Base-by-base conservation (phyloP, 2,797 vertebrate genomes). In the Taenioides sp. region DNA sequence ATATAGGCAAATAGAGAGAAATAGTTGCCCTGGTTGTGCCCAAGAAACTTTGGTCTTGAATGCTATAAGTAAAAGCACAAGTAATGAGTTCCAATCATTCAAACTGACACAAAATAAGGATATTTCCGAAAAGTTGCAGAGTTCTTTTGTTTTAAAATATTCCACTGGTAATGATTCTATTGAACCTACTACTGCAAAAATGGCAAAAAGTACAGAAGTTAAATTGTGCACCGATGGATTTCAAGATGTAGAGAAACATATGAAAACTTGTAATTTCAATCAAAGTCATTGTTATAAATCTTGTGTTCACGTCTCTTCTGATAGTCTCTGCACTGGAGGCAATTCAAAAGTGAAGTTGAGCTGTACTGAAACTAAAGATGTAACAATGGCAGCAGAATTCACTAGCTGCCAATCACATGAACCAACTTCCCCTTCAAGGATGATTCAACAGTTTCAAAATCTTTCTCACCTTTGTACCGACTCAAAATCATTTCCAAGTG, bases 41-140 rank as follows among this genome's bases (percentile, higher is more conserved):
- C 25, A 27, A 60, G 25, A 60, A 6, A 60, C 1, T 2, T 7
- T 28, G 57, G 57, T 16, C 2, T 61, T 37, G 50, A 50, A 50
- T 28, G 3, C 9, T 9, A 7, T 22, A 50, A 50, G 43, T 75
- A 70, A 86, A 49, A 43, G 16, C 16, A 80, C 75, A 79, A 27
- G 52, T 47, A 22, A 28, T 23, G 4, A 4, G 4, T 17, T 70
- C 16, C 43, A 22, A 22, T 61, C 10, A 28, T 5, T 49, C 25
- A 61, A 83, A 65, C 64, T 10, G 34, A 73, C 22, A 37, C 62
- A 69, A 55, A 63, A 52, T 3, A 20, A 31, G 31, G 59, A 9
- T 37, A 34, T n/a, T 9, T 18, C 20, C 20, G 49, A 55, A 28
- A 10, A 20, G 25, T 52, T 47, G 28, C 14, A 18, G 6, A 54